Conservation (phyloP, 2,113 vertebrate genomes). For the Columbina picui region DNA sequence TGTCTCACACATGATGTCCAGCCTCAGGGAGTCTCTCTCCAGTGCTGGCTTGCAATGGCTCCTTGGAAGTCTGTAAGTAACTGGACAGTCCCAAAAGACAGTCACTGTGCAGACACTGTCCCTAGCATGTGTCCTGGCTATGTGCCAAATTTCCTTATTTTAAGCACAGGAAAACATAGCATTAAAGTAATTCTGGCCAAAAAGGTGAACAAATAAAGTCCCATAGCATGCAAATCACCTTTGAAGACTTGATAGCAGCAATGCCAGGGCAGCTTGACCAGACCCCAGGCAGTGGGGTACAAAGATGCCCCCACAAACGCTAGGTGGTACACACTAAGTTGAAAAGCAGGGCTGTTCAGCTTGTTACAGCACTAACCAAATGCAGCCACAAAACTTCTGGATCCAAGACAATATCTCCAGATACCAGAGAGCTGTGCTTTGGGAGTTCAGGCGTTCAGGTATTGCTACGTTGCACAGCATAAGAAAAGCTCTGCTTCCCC, state of each 20-base stretch:
- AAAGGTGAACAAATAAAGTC: not conserved
- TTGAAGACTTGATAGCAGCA: not conserved
- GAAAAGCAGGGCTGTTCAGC: not conserved
- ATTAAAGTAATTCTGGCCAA: not conserved
- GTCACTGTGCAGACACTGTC: not conserved
- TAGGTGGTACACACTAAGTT: not conserved
- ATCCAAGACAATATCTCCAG: not conserved
- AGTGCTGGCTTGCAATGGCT: not conserved
- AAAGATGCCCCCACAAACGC: accelerated
- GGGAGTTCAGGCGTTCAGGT: not conserved
- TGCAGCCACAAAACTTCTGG: not conserved
- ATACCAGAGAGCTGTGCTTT: not conserved
- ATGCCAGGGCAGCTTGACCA: not conserved
- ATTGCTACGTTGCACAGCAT: accelerated
- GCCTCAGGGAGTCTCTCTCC: not conserved
- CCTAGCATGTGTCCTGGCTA: not conserved
- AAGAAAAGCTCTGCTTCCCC: not conserved
- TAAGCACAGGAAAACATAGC: not conserved
- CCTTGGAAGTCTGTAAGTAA: not conserved
- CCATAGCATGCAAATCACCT: not conserved
- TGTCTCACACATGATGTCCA: not conserved
- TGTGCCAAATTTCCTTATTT: not conserved
- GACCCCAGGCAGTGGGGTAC: not conserved
- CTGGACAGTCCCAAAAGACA: not conserved
- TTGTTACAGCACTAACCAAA: not conserved